Evolutionary conservation across 2,888 invertebrate genomes (phyloP).

Genomic region (Dioctria linearis): DNA sequence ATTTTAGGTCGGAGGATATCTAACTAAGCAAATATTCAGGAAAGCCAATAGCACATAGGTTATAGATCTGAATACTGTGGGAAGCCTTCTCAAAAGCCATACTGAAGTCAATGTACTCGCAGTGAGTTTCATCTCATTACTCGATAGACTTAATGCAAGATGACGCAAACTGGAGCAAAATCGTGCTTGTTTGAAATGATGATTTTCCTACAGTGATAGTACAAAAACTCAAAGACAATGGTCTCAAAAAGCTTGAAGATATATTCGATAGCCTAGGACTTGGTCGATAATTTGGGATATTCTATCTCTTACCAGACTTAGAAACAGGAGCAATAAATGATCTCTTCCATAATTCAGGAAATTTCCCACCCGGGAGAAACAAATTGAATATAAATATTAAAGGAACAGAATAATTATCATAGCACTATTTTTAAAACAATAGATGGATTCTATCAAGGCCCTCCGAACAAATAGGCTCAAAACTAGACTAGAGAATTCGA

Average conservation of each 20-base stretch:
- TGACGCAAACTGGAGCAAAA: conserved; percentile 1
- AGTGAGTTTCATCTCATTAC: not conserved
- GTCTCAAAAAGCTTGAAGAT: not conserved
- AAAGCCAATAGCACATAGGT: not conserved
- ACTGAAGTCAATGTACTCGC: not conserved
- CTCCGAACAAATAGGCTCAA: not conserved
- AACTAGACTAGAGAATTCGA: no score
- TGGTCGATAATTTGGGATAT: no score
- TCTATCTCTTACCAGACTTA: not conserved
- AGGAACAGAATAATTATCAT: not conserved
- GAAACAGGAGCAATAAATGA: not conserved
- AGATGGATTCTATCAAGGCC: not conserved
- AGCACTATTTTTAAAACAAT: not conserved
- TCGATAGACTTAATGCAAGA: not conserved
- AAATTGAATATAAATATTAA: not conserved
- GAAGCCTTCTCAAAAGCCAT: no score
- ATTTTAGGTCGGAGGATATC: not conserved
- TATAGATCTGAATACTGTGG: not conserved
- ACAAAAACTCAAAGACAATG: not conserved
- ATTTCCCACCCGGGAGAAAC: not conserved
- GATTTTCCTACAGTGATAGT: not conserved
- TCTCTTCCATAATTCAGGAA: not conserved
- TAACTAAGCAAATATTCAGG: not conserved
- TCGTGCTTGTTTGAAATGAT: not conserved
- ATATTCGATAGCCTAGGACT: not conserved